These are phyloP conservation scores for Coenobita brevimanus DNA, from an alignment of 1,140 invertebrate genomes.

Conservation along the genomic window DNA sequence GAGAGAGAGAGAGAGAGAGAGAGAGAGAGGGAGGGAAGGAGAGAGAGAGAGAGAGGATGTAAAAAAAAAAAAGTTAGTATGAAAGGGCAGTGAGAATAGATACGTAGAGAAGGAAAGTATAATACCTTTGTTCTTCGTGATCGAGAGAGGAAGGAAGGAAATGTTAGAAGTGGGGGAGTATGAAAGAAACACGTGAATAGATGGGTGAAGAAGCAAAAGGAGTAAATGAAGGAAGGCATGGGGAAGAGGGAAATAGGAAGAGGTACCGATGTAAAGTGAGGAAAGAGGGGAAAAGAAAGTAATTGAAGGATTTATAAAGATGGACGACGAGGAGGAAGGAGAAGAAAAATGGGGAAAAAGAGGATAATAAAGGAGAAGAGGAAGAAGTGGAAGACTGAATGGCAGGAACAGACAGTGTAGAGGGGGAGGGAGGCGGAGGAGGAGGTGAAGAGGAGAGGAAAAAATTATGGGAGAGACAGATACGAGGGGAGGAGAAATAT, in stretches of 20 bases:
- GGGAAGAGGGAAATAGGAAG: neutral
- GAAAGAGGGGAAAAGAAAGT: neutral
- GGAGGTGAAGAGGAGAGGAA: too few relatives aligned
- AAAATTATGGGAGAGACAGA: too few relatives aligned
- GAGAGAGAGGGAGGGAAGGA: neutral
- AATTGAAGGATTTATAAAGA: too few relatives aligned
- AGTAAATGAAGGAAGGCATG: neutral
- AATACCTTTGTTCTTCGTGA: too few relatives aligned
- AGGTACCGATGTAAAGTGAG: neutral
- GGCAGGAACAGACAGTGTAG: too few relatives aligned
- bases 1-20: neutral
- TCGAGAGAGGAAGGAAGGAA: neutral
- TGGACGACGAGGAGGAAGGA: too few relatives aligned
- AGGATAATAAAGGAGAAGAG: neutral
- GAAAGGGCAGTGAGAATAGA: too few relatives aligned
- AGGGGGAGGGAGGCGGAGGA: too few relatives aligned
- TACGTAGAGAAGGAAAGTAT: too few relatives aligned
- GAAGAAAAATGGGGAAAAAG: neutral
- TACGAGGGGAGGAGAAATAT: too few relatives aligned
- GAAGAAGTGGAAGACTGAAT: too few relatives aligned
- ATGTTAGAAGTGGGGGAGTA: neutral
- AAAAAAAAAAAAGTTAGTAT: neutral
- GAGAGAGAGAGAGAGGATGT: neutral
- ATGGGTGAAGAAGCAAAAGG: neutral
- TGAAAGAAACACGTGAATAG: too few relatives aligned